Percentiles rank a stretch among this genome's conserved stretches.
Evolutionary conservation across 2,888 invertebrate genomes (phyloP).

Genomic region (Melieria omissa): DNA sequence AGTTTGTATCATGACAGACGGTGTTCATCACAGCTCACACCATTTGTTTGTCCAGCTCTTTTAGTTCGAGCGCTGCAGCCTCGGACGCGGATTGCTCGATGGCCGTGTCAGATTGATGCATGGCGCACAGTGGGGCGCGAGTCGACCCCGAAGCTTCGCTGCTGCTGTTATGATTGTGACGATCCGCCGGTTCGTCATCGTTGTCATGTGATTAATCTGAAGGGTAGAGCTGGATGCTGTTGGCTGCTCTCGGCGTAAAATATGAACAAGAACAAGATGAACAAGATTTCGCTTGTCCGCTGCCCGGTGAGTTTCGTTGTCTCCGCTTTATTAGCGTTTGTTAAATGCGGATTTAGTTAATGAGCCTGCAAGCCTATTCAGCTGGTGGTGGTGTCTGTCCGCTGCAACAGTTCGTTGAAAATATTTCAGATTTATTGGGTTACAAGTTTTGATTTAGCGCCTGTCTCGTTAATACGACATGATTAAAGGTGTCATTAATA

Average conservation of each 20-base stretch:
- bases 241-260: background rate
- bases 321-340: conserved; percentile 51
- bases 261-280: too few species aligned
- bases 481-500: conserved; percentile 29
- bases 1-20: too few species aligned
- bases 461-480: conserved; percentile 26
- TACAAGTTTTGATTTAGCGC: conserved; percentile 29
- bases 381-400: too few species aligned
- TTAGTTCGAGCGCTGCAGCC: too few species aligned
- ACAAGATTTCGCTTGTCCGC: too few species aligned
- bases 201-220: conserved; percentile 18
- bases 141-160: conserved; percentile 5
- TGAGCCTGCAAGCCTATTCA: conserved; percentile 39
- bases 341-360: conserved; percentile 62
- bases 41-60: too few species aligned
- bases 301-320: too few species aligned
- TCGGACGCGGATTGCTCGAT: too few species aligned
- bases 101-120: conserved; percentile 47
- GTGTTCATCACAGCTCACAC: too few species aligned
- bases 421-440: background rate
- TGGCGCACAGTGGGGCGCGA: conserved; percentile 52
- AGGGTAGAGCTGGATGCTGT: conserved; percentile 10
- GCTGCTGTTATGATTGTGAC: background rate
- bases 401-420: background rate
- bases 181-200: too few species aligned